Percentiles rank a stretch among this genome's conserved stretches.
These are phyloP conservation scores for Porphyrio hochstetteri DNA, from an alignment of 2,113 vertebrate species.

Conservation along the genomic window DNA sequence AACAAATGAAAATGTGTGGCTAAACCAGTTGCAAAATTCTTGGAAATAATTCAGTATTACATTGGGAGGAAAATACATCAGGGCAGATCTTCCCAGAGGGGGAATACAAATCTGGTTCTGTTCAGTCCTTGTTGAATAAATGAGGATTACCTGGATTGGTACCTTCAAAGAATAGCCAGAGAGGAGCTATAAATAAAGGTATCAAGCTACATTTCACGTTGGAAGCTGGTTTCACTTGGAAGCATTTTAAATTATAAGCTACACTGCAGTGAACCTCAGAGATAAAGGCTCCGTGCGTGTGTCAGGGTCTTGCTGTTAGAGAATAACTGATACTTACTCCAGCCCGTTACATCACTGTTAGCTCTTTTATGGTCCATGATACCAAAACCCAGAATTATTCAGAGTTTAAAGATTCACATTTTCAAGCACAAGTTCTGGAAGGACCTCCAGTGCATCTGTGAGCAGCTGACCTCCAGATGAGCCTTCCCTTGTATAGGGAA, in stretches of 20 bases:
- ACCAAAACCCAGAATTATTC: background rate
- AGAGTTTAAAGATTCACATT: background rate
- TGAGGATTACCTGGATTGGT: background rate
- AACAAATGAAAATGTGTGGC: background rate
- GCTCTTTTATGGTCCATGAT: background rate
- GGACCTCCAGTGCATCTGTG: background rate
- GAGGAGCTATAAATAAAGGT: background rate
- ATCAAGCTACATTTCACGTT: background rate
- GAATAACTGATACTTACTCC: background rate
- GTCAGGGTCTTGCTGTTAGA: background rate
- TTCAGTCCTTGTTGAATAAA: background rate
- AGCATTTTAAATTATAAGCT: background rate
- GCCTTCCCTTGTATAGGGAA: rapidly evolving
- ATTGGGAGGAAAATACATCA: background rate
- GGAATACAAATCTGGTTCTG: background rate
- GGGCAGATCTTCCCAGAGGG: background rate
- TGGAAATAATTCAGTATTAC: background rate
- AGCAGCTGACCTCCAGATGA: background rate
- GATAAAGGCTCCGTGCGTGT: background rate
- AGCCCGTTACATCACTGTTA: background rate
- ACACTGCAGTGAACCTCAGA: background rate
- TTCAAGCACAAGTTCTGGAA: background rate
- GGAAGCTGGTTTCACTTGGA: background rate
- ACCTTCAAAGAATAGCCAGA: background rate
- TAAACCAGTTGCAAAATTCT: background rate